Conservation (phyloP, 1,140 invertebrate species). For the roundworm (Caenorhabditis elegans) region WBcel235 BX284603.4:4360001-4360500, state of each 20-base stretch:
- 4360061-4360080: not conserved
- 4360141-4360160: constrained; percentile 31
- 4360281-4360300: too few relatives aligned
- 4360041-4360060: not conserved
- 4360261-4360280: too few relatives aligned
- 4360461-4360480: too few relatives aligned
- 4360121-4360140: constrained; percentile 30
- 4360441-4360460: too few relatives aligned
- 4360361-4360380: too few relatives aligned
- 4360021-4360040: not conserved
- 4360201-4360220: not conserved
- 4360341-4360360: too few relatives aligned
- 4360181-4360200: not conserved
- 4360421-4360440: too few relatives aligned
- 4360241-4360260: not conserved
- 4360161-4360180: not conserved
- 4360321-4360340: too few relatives aligned
- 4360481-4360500: too few relatives aligned
- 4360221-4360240: not conserved
- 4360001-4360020: not conserved
- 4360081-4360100: not conserved
- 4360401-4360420: too few relatives aligned
- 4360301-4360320: too few relatives aligned
- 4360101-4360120: not conserved
- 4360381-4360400: too few relatives aligned